Base-by-base conservation (phyloP, 1,140 invertebrate genomes). In the Drosophila oshimai region DNA sequence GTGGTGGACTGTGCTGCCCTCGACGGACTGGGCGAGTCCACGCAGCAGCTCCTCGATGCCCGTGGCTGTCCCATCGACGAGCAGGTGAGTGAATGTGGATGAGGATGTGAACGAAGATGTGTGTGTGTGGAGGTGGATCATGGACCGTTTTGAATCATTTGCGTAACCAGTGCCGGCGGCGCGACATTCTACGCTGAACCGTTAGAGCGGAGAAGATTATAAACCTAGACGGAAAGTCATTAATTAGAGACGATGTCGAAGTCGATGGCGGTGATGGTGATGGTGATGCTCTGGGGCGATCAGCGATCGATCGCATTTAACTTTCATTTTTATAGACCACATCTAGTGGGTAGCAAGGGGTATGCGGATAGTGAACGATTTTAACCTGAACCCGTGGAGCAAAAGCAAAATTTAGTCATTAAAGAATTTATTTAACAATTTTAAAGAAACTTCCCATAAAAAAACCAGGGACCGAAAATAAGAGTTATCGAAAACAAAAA, bases 1-100 rank as follows among this genome's bases (percentile, higher is more conserved):
- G 93, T 96, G 36, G 94, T 95, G 0, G 94, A 95, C 61, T 96
- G 95, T 80, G 87, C 94, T 2, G 95, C 95, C 0, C 93, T 95
- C 72, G 95, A 96, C 73, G 95, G 95, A 5, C 89, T 95, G 1
- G 94, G 94, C 4, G 94, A 95, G 61, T 93, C 94, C 0, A 94
- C 94, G 5, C 95, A 95, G 81, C 93, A 93, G 55, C 91, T 96
- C 9, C 89, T 95, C 2, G 94, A 95, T 76, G 93, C 94, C 49
- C 92, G 93, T 12, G 95, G 95, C 33, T 96, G 95, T 90, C 94
- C 95, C 6, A 92, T 95, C 7, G 95, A 95, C 87, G 93, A 94
- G 54, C 90, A 92, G 36, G 93, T 95, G 83, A 88, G 81, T 44
- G 33, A n/a, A 3, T 17, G n/a, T n/a, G n/a, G n/a, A n/a, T n/a